A percentile compares a stretch with the other conserved stretches of the same genome.
Evolutionary conservation across 2,797 vertebrate species (phyloP).

Genomic region (Cottoperca gobio): DNA sequence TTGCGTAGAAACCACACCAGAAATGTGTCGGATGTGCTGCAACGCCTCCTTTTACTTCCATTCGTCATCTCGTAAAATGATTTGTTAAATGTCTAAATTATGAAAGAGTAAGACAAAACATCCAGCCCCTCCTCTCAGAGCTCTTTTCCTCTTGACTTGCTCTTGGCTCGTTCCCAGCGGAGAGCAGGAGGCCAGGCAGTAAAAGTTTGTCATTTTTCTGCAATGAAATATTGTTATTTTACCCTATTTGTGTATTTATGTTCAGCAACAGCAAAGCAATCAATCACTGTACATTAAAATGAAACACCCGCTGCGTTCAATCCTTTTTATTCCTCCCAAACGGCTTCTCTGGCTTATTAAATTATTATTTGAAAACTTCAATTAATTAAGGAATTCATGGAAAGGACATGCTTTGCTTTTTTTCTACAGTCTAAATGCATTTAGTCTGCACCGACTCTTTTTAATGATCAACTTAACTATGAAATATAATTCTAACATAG

Average conservation of each 20-base stretch:
- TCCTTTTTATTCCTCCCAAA: not conserved
- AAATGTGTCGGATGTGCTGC: not conserved
- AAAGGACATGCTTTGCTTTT: constrained; percentile 15
- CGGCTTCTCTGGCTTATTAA: not conserved
- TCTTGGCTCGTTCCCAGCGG: not conserved
- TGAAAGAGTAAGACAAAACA: not conserved
- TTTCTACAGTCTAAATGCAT: constrained; percentile 28
- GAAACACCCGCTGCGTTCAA: constrained; percentile 24
- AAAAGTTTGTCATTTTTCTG: constrained; percentile 10
- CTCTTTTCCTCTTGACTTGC: constrained; percentile 1
- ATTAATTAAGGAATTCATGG: not conserved
- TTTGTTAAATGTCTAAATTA: not conserved
- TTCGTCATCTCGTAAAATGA: not conserved
- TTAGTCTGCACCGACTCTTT: constrained; percentile 13
- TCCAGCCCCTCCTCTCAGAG: not conserved
- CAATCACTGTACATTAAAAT: constrained; percentile 32
- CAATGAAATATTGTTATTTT: constrained; percentile 5
- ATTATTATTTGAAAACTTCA: constrained; percentile 12
- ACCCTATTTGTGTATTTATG: constrained; percentile 19
- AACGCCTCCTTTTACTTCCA: not conserved
- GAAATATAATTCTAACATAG: not conserved
- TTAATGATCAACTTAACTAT: constrained; percentile 2
- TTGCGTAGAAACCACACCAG: not conserved
- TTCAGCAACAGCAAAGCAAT: constrained; percentile 34
- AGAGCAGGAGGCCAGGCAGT: not conserved